These are phyloP conservation scores for Aricia agestis DNA, from an alignment of 1,140 invertebrate genomes.

Conservation along the genomic window DNA sequence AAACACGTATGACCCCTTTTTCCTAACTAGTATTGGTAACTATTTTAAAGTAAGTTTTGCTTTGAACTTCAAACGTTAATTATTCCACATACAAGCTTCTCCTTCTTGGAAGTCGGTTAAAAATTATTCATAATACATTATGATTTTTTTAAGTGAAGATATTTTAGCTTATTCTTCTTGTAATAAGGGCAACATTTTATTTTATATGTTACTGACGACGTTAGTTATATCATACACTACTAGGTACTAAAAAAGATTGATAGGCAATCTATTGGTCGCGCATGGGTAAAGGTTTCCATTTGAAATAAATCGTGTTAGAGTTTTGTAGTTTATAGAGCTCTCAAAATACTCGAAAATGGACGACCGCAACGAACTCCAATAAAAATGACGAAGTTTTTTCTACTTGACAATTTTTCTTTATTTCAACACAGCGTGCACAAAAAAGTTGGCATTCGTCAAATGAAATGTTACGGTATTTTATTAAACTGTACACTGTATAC, in stretches of 20 bases:
- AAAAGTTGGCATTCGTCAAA: not conserved
- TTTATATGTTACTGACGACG: not conserved
- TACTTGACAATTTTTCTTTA: not conserved
- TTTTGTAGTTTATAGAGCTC: constrained; percentile 22
- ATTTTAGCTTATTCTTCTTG: no score
- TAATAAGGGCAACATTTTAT: no score
- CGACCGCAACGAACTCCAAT: constrained; percentile 3
- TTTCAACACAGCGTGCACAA: not conserved
- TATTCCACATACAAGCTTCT: no score
- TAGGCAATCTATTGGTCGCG: constrained; percentile 18
- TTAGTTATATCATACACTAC: not conserved
- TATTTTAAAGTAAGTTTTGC: no score
- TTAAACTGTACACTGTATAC: not conserved
- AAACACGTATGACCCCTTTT: no score
- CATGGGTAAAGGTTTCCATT: constrained; percentile 16
- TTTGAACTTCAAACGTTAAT: no score
- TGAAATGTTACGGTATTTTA: not conserved
- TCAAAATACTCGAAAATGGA: constrained; percentile 18
- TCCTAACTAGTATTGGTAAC: no score
- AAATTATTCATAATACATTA: no score
- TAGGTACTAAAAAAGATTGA: constrained; percentile 11
- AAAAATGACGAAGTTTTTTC: constrained; percentile 1
- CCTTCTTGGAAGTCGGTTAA: no score
- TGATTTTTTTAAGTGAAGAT: no score
- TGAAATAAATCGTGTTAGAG: constrained; percentile 21